These are phyloP conservation scores for Idris sp. DNA, from an alignment of 1,140 invertebrate species.

Conservation along the genomic window DNA sequence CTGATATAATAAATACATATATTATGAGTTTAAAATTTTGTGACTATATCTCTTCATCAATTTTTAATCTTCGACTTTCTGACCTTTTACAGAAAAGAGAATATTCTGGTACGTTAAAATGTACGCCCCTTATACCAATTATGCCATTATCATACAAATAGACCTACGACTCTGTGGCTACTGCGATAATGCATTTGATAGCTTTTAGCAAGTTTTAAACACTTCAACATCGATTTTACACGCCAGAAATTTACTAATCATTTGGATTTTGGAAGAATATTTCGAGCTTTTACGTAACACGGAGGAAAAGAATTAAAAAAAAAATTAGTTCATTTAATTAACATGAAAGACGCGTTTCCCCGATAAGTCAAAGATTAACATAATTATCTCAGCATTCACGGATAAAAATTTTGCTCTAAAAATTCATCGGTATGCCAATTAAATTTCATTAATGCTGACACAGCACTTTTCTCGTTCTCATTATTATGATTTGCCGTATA, in stretches of 20 bases:
- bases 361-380: too few species aligned
- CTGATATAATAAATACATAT: too few species aligned
- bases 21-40: not conserved
- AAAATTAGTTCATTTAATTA: too few species aligned
- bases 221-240: conserved; percentile 2
- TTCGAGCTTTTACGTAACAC: too few species aligned
- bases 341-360: too few species aligned
- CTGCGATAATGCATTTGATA: conserved; percentile 20
- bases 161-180: conserved; percentile 4
- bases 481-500: conserved; percentile 9
- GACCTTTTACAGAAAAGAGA: not conserved
- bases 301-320: too few species aligned
- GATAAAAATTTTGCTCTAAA: too few species aligned
- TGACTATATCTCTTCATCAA: not conserved
- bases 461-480: not conserved
- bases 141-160: conserved; percentile 33
- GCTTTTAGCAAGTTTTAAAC: conserved; percentile 17
- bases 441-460: conserved; percentile 2
- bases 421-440: too few species aligned
- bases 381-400: too few species aligned
- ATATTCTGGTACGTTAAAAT: conserved; percentile 1
- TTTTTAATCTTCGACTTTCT: conserved; percentile 8
- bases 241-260: too few species aligned
- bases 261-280: conserved; percentile 4
- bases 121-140: conserved; percentile 19